Percentiles rank a stretch among this genome's conserved stretches.
phyloP scores from a whole-genome alignment of 2,113 vertebrate genomes.

The Menidia beryllina region DNA sequence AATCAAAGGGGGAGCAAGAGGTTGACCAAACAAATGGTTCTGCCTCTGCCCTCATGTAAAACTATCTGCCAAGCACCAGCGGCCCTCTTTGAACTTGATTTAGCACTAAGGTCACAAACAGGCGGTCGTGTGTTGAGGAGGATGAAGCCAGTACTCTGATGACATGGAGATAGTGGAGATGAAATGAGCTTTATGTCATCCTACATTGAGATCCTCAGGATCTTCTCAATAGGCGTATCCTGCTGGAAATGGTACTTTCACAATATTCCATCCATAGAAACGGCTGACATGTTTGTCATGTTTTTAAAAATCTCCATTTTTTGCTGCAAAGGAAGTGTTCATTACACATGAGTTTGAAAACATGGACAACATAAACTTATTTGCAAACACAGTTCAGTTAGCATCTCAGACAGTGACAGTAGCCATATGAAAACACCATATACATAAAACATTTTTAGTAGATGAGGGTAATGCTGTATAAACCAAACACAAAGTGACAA shows the following conservation, averaged over 20 bases:
- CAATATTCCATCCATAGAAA: no score
- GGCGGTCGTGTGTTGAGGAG: constrained; percentile 79
- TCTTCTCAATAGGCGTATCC: constrained; percentile 29
- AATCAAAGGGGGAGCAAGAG: constrained; percentile 77
- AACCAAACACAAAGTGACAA: neutral
- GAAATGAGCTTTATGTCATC: constrained; percentile 69
- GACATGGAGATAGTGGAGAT: constrained; percentile 76
- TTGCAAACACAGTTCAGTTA: neutral
- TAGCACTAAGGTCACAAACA: constrained; percentile 85
- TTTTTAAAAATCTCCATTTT: neutral
- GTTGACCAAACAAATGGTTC: constrained; percentile 82
- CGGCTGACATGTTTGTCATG: neutral
- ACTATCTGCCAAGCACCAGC: constrained; percentile 84
- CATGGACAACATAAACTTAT: neutral
- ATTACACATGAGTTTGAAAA: neutral
- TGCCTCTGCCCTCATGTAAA: constrained; percentile 85
- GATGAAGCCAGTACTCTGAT: constrained; percentile 78
- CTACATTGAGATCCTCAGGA: constrained; percentile 40
- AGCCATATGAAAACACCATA: neutral
- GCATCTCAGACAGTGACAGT: neutral
- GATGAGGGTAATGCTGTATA: neutral
- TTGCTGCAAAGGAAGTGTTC: neutral
- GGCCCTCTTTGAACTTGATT: constrained; percentile 92
- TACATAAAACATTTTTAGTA: neutral
- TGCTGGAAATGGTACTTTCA: neutral